Conservation (phyloP, 2,888 invertebrate species). For the Harmothoe impar region DNA sequence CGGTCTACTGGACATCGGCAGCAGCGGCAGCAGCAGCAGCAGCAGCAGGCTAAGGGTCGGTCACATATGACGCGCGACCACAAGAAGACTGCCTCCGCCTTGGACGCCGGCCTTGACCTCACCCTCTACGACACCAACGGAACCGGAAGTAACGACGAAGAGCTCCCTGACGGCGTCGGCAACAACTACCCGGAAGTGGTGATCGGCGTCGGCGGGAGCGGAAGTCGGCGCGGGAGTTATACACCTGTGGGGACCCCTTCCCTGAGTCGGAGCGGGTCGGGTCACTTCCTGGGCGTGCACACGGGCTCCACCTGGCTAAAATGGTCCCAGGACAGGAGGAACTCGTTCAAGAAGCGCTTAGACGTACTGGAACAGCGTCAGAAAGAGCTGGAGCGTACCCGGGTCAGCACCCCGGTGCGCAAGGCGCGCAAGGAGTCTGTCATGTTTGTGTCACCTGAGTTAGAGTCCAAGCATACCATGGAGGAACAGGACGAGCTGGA, state of each 20-base stretch:
- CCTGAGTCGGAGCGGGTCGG: neutral
- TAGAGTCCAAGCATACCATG: constrained; percentile 61
- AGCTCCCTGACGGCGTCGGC: neutral
- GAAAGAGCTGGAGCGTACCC: constrained; percentile 72
- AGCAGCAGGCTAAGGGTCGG: neutral
- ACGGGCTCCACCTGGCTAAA: constrained; percentile 70
- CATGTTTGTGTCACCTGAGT: constrained; percentile 70
- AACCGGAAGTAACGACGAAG: constrained; percentile 9
- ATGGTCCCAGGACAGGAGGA: constrained; percentile 75
- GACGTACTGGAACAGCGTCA: constrained; percentile 77
- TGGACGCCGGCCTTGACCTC: constrained; percentile 59
- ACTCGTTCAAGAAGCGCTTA: constrained; percentile 77
- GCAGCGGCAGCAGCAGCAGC: too few species aligned
- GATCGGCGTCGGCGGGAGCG: neutral
- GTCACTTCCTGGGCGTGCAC: constrained; percentile 52
- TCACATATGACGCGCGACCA: constrained; percentile 39
- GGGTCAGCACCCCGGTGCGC: constrained; percentile 81
- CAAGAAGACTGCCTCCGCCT: constrained; percentile 21
- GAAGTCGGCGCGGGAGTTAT: constrained; percentile 6
- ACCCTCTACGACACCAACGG: constrained; percentile 16
- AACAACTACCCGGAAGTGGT: neutral
- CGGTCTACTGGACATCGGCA: too few species aligned
- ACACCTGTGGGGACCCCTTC: constrained; percentile 24
- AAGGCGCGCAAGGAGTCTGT: constrained; percentile 76
- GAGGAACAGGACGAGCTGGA: constrained; percentile 53